Base-by-base conservation (phyloP, 2,113 vertebrate species). In the Morone chrysops region DNA sequence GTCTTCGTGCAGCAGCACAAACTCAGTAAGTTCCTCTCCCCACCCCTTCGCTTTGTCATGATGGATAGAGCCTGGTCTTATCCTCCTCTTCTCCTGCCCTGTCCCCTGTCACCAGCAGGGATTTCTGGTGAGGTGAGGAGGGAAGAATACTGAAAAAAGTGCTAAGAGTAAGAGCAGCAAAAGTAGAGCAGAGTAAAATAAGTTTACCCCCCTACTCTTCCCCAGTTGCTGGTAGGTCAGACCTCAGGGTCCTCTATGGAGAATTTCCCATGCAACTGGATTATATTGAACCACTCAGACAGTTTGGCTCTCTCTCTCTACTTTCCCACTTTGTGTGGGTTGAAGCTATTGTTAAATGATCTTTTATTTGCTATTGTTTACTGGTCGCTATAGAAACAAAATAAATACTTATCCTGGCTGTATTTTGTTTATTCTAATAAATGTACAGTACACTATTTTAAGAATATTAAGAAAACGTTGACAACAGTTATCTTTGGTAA, bases 41-140 rank as follows among this genome's bases (percentile, higher is more conserved):
- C 71, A 61, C 70, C 83, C 75, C 56, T 72, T 69, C n/a, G 47
- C 78, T 82, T 63, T 62, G 53, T 40, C 80, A 38, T 81, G 82
- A 90, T 87, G 50, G 83, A 88, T 83, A 47, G 57, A 85, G 71
- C 45, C 36, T 63, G 70, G 72, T 86, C 69, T 87, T 80, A 66
- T 91, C 90, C 87, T 85, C 76, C 69, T 11, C 53, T 50, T 69
- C 51, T 53, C 61, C 53, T 67, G 72, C 75, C 75, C 53, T 73
- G 36, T 22, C 65, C 62, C 59, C 80, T 67, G 76, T 76, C 81
- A 86, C 68, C 56, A 79, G 31, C 60, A 61, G 25, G 70, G 70
- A 81, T 56, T 79, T 73, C 80, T 47, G 25, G 25, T 54, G 45
- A 70, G 68, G 31, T 60, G 51, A 71, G 59, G 12, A 14, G 51